Conservation (phyloP, 2,797 vertebrate species). For the Sciaenops ocellatus region DNA sequence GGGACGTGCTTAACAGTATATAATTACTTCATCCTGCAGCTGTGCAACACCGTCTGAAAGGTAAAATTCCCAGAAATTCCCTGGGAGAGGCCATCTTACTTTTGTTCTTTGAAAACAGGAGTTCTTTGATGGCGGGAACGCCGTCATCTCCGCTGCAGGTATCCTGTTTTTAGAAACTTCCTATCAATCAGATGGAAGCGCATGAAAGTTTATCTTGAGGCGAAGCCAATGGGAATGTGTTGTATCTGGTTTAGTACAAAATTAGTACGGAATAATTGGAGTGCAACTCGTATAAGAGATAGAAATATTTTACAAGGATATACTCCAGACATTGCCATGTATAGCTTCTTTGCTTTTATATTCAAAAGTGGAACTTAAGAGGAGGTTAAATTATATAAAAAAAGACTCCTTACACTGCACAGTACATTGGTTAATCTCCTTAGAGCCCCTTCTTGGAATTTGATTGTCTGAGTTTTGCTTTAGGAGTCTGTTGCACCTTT, state of each 20-base stretch:
- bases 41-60: constrained; percentile 62
- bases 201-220: constrained; percentile 72
- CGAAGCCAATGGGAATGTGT: constrained; percentile 65
- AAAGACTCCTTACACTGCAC: neutral
- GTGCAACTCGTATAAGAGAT: constrained; percentile 7
- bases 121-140: constrained; percentile 74
- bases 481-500: constrained; percentile 24
- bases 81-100: constrained; percentile 70
- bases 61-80: constrained; percentile 72
- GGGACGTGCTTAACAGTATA: constrained; percentile 70
- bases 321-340: constrained; percentile 11
- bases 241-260: constrained; percentile 54
- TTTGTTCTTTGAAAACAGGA: constrained; percentile 68
- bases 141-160: constrained; percentile 68
- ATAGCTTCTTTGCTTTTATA: neutral
- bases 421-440: constrained; percentile 15
- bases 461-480: constrained; percentile 20
- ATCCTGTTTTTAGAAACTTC: constrained; percentile 67
- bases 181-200: constrained; percentile 64
- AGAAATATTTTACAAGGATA: constrained; percentile 16
- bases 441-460: constrained; percentile 1
- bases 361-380: neutral
- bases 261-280: constrained; percentile 69
- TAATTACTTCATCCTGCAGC: constrained; percentile 79
- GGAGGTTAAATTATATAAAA: neutral